phyloP scores from a whole-genome alignment of 2,888 invertebrate genomes.

The Amphimallon solstitiale region DNA sequence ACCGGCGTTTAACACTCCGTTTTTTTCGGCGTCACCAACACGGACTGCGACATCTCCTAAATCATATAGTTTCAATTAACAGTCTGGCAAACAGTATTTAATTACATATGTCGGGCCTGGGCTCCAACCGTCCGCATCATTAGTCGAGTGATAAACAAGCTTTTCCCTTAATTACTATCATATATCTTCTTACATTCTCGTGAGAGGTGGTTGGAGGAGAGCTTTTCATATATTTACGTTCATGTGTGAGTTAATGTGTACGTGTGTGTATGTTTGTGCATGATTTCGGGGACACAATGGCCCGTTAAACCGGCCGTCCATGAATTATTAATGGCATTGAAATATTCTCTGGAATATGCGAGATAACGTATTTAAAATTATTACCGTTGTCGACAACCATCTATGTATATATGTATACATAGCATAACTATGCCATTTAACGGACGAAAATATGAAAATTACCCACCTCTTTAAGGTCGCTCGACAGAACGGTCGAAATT shows the following conservation, averaged over 20 bases:
- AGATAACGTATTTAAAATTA: conserved; percentile 24
- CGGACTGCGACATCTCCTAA: conserved; percentile 12
- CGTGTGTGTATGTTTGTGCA: background rate
- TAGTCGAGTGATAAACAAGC: conserved; percentile 32
- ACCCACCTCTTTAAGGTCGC: background rate
- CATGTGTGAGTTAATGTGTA: background rate
- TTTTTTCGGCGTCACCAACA: background rate
- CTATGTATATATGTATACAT: too few relatives aligned
- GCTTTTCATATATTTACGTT: conserved; percentile 13
- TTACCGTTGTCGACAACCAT: conserved; percentile 11
- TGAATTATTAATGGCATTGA: conserved; percentile 16
- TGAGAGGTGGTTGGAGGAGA: background rate
- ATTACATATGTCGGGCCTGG: conserved; percentile 25
- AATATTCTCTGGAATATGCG: background rate
- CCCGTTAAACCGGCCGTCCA: conserved; percentile 14
- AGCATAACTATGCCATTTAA: too few relatives aligned
- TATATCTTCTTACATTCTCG: conserved; percentile 21
- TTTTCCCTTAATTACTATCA: conserved; percentile 31
- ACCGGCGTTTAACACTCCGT: background rate
- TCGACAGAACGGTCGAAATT: conserved; percentile 1
- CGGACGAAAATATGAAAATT: conserved; percentile 14
- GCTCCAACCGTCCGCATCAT: conserved; percentile 28
- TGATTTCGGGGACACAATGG: conserved; percentile 10
- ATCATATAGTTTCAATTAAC: conserved; percentile 32
- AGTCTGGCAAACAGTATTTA: conserved; percentile 27